A percentile compares a stretch with the other conserved stretches of the same genome.
phyloP scores from a whole-genome alignment of 2,113 vertebrate species.

The Agelaius phoeniceus region DNA sequence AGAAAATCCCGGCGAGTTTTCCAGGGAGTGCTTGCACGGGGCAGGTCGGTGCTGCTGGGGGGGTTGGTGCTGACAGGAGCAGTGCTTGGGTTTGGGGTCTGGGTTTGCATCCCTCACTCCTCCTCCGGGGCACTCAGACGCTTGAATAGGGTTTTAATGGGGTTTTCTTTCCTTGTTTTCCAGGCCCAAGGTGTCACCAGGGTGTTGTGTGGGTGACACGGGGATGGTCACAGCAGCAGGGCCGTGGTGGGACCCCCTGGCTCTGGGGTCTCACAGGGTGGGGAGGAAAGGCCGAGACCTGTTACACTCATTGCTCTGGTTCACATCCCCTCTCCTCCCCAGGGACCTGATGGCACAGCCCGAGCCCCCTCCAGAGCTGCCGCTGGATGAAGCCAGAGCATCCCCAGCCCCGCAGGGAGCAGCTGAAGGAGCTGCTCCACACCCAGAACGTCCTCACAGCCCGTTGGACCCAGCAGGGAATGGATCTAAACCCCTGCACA shows the following conservation, averaged over 20 bases:
- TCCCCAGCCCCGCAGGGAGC: not conserved
- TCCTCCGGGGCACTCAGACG: rapidly evolving
- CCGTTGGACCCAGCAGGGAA: rapidly evolving
- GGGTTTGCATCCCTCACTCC: rapidly evolving
- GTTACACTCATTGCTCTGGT: not conserved
- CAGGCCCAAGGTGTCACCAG: rapidly evolving
- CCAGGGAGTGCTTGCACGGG: not conserved
- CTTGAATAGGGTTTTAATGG: not conserved
- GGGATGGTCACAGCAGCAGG: not conserved
- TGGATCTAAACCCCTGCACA: rapidly evolving
- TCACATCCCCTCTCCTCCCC: not conserved
- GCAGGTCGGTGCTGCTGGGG: rapidly evolving
- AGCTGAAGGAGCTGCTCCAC: not conserved
- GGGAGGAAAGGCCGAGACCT: not conserved
- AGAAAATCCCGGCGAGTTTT: not conserved
- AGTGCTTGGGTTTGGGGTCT: not conserved
- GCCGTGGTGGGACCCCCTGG: rapidly evolving
- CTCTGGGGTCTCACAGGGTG: not conserved
- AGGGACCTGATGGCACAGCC: constrained; percentile 67
- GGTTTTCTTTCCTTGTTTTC: not conserved
- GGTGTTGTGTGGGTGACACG: rapidly evolving
- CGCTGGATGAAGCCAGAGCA: not conserved
- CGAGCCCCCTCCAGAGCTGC: not conserved
- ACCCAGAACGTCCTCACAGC: rapidly evolving
- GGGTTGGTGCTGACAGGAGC: rapidly evolving